Evolutionary conservation across 2,113 vertebrate species (phyloP).

Genomic region (Prochilodus magdalenae): DNA sequence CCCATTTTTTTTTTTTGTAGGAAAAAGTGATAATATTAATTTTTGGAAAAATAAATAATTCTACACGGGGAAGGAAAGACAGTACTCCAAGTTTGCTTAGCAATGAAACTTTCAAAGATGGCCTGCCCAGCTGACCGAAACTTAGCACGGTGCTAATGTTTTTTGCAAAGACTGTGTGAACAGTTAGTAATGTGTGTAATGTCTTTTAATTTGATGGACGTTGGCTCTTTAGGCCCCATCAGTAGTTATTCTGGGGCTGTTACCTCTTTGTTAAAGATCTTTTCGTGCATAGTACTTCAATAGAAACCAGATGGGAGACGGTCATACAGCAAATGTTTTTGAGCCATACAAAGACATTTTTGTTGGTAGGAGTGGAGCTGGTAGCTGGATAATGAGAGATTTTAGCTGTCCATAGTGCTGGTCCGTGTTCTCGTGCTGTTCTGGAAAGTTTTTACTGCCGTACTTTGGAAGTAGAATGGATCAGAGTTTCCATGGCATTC

Average conservation of each 20-base stretch:
- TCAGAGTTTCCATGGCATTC: constrained; percentile 71
- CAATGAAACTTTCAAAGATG: not conserved
- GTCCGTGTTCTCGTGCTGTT: constrained; percentile 46
- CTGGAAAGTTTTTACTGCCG: constrained; percentile 51
- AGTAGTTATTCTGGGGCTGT: not conserved
- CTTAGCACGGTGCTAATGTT: not conserved
- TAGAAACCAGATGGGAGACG: constrained; percentile 63
- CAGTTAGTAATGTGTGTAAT: not conserved
- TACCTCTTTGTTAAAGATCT: not conserved
- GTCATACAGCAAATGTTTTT: constrained; percentile 39
- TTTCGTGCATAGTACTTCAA: constrained; percentile 11
- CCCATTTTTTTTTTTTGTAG: too few relatives aligned
- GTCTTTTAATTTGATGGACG: not conserved
- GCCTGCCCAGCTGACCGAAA: not conserved
- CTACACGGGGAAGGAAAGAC: too few relatives aligned
- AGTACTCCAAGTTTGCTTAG: too few relatives aligned
- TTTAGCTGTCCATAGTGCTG: constrained; percentile 53
- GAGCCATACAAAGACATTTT: constrained; percentile 43
- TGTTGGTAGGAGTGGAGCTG: constrained; percentile 46
- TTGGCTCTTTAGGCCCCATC: not conserved
- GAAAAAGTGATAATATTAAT: too few relatives aligned
- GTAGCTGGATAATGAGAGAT: constrained; percentile 58
- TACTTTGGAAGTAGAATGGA: constrained; percentile 45
- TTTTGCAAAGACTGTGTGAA: not conserved
- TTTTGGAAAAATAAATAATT: too few relatives aligned